Evolutionary conservation across 2,888 invertebrate genomes (phyloP).

Genomic region (Xestia c-nigrum): DNA sequence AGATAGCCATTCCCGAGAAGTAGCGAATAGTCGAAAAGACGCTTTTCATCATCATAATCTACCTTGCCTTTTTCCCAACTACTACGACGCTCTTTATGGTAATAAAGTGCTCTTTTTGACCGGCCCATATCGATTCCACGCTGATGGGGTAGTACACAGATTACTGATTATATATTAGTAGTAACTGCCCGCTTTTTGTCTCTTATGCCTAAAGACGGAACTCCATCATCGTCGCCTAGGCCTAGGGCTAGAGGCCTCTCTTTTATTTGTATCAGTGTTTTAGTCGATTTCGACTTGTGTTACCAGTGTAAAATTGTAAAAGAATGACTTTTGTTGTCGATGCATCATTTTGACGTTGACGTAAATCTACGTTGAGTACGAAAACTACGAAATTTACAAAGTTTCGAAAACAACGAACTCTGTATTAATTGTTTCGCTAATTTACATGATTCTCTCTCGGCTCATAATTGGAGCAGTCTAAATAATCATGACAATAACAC

Average conservation of each 20-base stretch:
- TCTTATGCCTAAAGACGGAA: not conserved
- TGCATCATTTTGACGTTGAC: slow-evolving; percentile 31
- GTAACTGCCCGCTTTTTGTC: not conserved
- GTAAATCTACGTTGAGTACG: slow-evolving; percentile 46
- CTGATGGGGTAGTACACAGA: too few species aligned
- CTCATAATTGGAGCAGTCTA: not conserved
- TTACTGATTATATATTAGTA: too few species aligned
- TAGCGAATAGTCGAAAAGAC: not conserved
- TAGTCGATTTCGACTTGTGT: slow-evolving; percentile 13
- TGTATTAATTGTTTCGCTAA: not conserved
- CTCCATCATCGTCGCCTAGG: too few species aligned
- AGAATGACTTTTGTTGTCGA: not conserved
- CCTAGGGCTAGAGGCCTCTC: not conserved
- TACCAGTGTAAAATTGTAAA: not conserved
- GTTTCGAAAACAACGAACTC: slow-evolving; percentile 37
- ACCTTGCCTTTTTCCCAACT: too few species aligned
- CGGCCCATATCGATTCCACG: not conserved
- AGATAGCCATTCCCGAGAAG: too few species aligned
- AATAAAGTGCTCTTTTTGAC: not conserved
- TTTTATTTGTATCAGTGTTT: not conserved
- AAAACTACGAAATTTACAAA: not conserved
- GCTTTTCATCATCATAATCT: not conserved
- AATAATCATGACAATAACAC: slow-evolving; percentile 60
- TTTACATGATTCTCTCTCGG: not conserved
- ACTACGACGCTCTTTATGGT: not conserved